Evolutionary conservation across 2,888 invertebrate genomes (phyloP), one percentile per base, ranked within the genome.

Genomic region (Drosophila mimetica): DNA sequence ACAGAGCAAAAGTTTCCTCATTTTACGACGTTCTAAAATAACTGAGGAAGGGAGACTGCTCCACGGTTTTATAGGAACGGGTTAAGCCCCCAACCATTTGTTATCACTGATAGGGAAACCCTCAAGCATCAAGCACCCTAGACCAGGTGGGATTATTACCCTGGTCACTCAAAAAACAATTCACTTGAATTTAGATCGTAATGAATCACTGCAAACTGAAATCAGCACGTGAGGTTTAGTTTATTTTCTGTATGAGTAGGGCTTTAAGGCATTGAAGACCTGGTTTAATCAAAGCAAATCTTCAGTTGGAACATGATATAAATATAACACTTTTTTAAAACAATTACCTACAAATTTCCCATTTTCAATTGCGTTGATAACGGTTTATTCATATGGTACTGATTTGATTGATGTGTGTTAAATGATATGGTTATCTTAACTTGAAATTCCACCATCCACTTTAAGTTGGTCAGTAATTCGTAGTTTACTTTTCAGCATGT

Each of bases 1-100:
- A 48, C 61, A 42, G 5, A 67, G 11, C 18, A 78, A 65, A 25
- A 75, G 61, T 37, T 81, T 78, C 67, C 81, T 72, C 37, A 58
- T 77, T 5, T 34, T 51, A 2, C 18, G 18, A 28, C 8, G 11
- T 30, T 11, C 41, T 6, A 6, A 25, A n/a, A 47, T 58, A 46
- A 47, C 39, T 57, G 8, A 8, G 18, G 11, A 2, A 25, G 16
- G 8, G 3, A 28, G 14, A 6, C 16, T 18, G 48, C 32, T 13
- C 9, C 9, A 11, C 13, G 32, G 11, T 58, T 48, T 25, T 65
- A 65, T 63, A 65, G 51, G 13, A 41, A 11, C 1, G 3, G 18
- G 4, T 11, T 37, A 28, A 46, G 36, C 50, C 16, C 5, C 14
- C 20, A 30, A 13, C 9, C 0, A 5, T 4, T 16, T 25, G 39